These are phyloP conservation scores for Delia radicum DNA, from an alignment of 1,140 invertebrate species.

Conservation along the genomic window DNA sequence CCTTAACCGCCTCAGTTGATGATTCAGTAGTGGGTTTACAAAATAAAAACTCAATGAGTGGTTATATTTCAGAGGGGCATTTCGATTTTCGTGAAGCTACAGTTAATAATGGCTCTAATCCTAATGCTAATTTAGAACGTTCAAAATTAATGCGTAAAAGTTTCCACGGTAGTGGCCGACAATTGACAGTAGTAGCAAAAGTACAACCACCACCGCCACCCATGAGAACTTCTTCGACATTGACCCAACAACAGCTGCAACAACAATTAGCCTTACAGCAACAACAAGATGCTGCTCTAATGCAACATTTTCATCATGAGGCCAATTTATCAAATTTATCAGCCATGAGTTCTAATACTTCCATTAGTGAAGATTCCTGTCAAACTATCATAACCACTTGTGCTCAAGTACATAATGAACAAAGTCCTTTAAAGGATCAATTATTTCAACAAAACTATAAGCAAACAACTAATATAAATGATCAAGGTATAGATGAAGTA, in stretches of 20 bases:
- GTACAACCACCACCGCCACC: conserved; percentile 85
- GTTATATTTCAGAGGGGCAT: conserved; percentile 85
- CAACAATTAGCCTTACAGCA: conserved; percentile 43
- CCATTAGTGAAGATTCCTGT: conserved; percentile 80
- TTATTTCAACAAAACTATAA: conserved; percentile 29
- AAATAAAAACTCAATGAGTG: conserved; percentile 66
- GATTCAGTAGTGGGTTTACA: conserved; percentile 70
- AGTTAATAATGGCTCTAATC: conserved; percentile 29
- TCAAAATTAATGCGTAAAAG: conserved; percentile 87
- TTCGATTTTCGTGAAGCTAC: conserved; percentile 67
- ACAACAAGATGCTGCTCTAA: conserved; percentile 36
- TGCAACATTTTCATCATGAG: conserved; percentile 50
- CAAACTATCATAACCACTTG: conserved; percentile 70
- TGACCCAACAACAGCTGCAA: conserved; percentile 51
- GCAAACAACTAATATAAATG: not conserved
- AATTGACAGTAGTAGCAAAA: conserved; percentile 74
- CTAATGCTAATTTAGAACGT: conserved; percentile 80
- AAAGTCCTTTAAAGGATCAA: conserved; percentile 64
- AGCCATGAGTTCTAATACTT: conserved; percentile 69
- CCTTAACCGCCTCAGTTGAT: conserved; percentile 67
- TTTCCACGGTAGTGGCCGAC: conserved; percentile 80
- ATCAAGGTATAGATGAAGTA: conserved; percentile 58
- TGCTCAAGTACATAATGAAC: conserved; percentile 79
- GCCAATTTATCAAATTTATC: conserved; percentile 52
- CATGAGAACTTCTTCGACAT: conserved; percentile 74